These are phyloP conservation scores for Corynorhinus townsendii DNA, from an alignment of 2,113 vertebrate species.

Conservation along the genomic window DNA sequence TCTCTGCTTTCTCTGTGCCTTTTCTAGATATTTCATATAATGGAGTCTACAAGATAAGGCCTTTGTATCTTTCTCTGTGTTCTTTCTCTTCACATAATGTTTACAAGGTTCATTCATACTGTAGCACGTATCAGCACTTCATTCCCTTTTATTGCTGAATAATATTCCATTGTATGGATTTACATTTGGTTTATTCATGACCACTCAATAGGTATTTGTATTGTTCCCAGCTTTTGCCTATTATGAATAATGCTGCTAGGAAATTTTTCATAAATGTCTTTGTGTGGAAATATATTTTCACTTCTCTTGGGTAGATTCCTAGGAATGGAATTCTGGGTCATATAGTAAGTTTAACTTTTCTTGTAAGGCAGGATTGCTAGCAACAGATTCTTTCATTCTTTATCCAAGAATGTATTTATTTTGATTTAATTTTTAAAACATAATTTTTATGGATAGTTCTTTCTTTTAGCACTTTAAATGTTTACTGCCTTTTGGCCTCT, in stretches of 20 bases:
- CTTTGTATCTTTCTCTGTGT: not conserved
- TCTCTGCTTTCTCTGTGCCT: not conserved
- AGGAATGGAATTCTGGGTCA: not conserved
- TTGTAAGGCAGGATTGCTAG: not conserved
- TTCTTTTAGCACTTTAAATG: not conserved
- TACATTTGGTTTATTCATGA: not conserved
- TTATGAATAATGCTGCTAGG: not conserved
- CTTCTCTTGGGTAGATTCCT: not conserved
- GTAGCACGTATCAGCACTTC: not conserved
- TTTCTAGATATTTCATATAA: conserved; percentile 3
- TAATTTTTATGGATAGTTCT: not conserved
- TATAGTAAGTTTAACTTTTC: not conserved
- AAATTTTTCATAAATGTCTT: not conserved
- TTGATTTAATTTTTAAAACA: not conserved
- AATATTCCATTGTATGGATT: not conserved
- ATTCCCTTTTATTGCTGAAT: not conserved
- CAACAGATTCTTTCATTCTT: not conserved
- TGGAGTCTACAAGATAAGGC: not conserved
- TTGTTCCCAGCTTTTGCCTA: not conserved
- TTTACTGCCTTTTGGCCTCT: not conserved
- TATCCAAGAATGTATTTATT: not conserved
- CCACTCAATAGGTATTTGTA: not conserved
- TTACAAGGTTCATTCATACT: not conserved
- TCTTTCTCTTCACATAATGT: not conserved
- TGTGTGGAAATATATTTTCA: not conserved